Conservation (phyloP, 2,113 vertebrate genomes). For the Corydoras maculifer region DNA sequence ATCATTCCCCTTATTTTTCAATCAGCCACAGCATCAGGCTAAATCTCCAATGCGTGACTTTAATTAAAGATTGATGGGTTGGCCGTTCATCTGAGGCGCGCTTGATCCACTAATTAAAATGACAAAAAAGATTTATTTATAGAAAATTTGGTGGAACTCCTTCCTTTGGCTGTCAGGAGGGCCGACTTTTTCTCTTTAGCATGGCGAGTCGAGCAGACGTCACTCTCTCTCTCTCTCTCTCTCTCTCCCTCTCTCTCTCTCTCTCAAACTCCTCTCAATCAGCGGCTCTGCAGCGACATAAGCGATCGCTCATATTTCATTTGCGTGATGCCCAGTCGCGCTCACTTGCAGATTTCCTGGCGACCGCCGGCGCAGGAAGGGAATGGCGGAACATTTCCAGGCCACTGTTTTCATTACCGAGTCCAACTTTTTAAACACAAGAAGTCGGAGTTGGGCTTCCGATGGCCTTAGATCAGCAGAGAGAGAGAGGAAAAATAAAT, state of each 20-base stretch:
- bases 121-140: constrained; percentile 73
- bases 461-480: constrained; percentile 78
- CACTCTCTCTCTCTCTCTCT: constrained; percentile 30
- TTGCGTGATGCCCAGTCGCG: constrained; percentile 72
- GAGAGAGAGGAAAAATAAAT: constrained; percentile 35
- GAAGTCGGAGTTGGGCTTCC: constrained; percentile 63
- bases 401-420: constrained; percentile 51
- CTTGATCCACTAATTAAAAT: constrained; percentile 74
- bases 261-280: constrained; percentile 17
- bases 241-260: neutral
- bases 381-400: neutral
- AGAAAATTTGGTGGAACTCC: constrained; percentile 63
- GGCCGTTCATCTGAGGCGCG: constrained; percentile 62
- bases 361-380: constrained; percentile 30
- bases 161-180: constrained; percentile 58
- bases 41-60: constrained; percentile 71
- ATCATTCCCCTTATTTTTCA: constrained; percentile 76
- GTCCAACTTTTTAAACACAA: constrained; percentile 69
- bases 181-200: constrained; percentile 53
- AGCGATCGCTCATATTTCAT: constrained; percentile 51
- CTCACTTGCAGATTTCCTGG: constrained; percentile 65
- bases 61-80: constrained; percentile 76
- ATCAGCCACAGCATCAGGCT: constrained; percentile 65
- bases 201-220: constrained; percentile 45
- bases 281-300: constrained; percentile 43